Base-by-base conservation (phyloP, 2,113 vertebrate genomes). In the Rhinoptilus africanus region DNA sequence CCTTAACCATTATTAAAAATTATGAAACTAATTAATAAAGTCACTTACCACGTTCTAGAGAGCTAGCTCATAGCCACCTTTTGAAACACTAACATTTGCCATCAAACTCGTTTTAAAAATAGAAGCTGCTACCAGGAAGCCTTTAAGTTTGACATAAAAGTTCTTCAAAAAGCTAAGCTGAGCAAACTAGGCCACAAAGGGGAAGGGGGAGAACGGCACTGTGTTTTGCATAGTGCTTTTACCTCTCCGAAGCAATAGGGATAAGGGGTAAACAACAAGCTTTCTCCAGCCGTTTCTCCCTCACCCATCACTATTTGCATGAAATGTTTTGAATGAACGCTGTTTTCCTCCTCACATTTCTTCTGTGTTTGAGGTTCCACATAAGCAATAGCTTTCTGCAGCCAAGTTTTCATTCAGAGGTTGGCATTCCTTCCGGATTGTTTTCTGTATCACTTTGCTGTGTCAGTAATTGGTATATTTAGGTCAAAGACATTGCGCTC, bases 381-480 rank as follows among this genome's bases (percentile, higher is more conserved):
- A 88, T 3, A 67, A 77, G 68, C 90, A 89, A 54, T 9, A 68
- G 45, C 66, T 79, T 84, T 89, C 86, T 79, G 74, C 73, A 76
- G 94, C 95, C 91, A 93, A 88, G 89, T 37, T 37, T 79, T 96
- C 92, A 69, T 89, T 95, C 89, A 83, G 89, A 85, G 66, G 66
- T 7, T 92, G 93, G 77, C 91, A 85, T 39, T 85, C 84, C 87
- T 88, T 96, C 71, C 1, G 4, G 90, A 85, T 57, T 96, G 90
- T 90, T 94, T 93, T 88, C 94, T 74, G 56, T 76, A 94, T 71
- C 76, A 34, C 83, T 86, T 91, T 74, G 85, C 77, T 89, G 47
- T 63, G 51, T 82, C 94, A 87, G 63, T 95, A 97, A 96, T 89
- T 96, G 90, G 96, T 88, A 93, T 76, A 95, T 94, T 96, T 87